Conservation (phyloP, 2,113 vertebrate genomes). For the Silurus glanis region DNA sequence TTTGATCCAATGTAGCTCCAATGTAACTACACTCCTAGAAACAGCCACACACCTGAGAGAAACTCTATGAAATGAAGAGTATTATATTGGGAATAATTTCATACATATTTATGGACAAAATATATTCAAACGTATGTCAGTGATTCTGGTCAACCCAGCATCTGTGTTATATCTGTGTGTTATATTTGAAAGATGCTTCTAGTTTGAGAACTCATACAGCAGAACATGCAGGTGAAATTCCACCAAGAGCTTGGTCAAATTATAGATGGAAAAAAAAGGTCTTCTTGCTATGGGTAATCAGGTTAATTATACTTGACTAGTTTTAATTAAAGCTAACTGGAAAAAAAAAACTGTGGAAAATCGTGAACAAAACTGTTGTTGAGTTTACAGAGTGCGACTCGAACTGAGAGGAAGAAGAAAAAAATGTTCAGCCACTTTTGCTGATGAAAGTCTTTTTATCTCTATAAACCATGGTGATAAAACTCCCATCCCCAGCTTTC, state of each 20-base stretch:
- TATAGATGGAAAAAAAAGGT: not conserved
- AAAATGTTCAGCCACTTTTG: slow-evolving; percentile 31
- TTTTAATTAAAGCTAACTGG: not conserved
- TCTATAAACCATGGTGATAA: slow-evolving; percentile 45
- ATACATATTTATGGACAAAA: too few species aligned
- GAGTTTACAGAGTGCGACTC: not conserved
- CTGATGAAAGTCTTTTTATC: slow-evolving; percentile 64
- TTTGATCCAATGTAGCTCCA: too few species aligned
- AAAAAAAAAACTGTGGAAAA: not conserved
- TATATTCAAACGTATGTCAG: too few species aligned
- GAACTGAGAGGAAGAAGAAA: not conserved
- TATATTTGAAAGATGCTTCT: not conserved
- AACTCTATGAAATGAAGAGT: too few species aligned
- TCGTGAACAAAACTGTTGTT: not conserved
- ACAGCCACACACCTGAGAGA: too few species aligned
- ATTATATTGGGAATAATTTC: too few species aligned
- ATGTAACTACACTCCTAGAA: too few species aligned
- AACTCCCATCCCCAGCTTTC: slow-evolving; percentile 25
- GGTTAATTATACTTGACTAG: not conserved
- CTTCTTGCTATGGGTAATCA: not conserved
- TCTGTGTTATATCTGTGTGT: not conserved
- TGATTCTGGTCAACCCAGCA: not conserved
- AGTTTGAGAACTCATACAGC: not conserved
- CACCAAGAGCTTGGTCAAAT: not conserved
- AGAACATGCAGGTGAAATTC: not conserved